These are phyloP conservation scores for Gyps fulvus DNA, from an alignment of 2,113 vertebrate genomes.

Conservation along the genomic window DNA sequence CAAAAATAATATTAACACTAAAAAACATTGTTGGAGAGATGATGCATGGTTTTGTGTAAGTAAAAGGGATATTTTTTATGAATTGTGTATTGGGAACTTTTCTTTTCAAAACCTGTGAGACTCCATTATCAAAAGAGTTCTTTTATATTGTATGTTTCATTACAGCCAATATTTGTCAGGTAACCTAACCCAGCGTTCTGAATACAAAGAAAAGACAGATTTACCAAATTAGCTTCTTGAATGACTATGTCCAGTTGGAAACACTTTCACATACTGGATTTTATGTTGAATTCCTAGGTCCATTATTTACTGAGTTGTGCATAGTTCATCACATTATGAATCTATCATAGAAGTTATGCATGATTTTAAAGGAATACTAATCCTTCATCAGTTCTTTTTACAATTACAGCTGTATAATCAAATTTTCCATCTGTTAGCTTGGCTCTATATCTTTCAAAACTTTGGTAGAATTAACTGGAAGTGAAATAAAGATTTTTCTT, in stretches of 20 bases:
- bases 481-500: not conserved
- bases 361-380: not conserved
- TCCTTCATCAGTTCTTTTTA: not conserved
- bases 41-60: not conserved
- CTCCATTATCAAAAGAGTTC: not conserved
- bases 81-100: not conserved
- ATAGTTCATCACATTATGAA: not conserved
- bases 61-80: not conserved
- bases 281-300: not conserved
- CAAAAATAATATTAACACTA: not conserved
- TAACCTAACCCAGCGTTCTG: not conserved
- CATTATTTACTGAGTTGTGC: not conserved
- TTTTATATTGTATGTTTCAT: not conserved
- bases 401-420: not conserved
- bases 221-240: not conserved
- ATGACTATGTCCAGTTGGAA: not conserved
- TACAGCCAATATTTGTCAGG: not conserved
- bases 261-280: not conserved
- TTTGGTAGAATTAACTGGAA: not conserved
- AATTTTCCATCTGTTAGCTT: not conserved
- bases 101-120: not conserved
- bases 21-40: constrained; percentile 1
- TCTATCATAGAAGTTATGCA: not conserved
- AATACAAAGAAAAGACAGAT: not conserved
- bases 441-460: not conserved